Percentiles rank a stretch among this genome's conserved stretches.
phyloP scores from a whole-genome alignment of 2,797 vertebrate genomes.

The Rhabdomys pumilio region DNA sequence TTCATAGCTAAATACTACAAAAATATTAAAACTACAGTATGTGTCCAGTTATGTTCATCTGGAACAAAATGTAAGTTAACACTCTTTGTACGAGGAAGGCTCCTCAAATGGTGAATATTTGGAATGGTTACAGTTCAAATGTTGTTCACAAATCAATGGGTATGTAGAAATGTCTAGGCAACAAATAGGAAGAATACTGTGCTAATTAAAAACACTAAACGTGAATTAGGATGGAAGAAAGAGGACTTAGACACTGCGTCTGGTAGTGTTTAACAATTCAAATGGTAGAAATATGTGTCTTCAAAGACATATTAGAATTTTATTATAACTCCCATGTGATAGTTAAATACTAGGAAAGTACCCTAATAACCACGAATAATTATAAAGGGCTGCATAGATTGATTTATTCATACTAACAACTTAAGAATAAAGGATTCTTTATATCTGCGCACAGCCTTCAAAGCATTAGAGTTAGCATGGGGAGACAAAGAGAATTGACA shows the following conservation, averaged over 20 bases:
- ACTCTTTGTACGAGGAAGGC: neutral
- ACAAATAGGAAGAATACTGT: neutral
- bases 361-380: neutral
- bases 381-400: neutral
- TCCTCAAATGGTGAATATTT: slow-evolving; percentile 1
- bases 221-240: neutral
- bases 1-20: neutral
- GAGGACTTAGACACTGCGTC: neutral
- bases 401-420: neutral
- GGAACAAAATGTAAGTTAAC: neutral
- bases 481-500: neutral
- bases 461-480: neutral
- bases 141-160: neutral
- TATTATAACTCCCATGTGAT: neutral
- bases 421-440: neutral
- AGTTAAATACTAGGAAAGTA: neutral
- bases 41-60: neutral
- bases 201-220: neutral
- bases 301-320: neutral
- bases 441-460: neutral
- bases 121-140: neutral
- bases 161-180: neutral
- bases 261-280: neutral
- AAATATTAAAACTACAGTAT: neutral
- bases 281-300: neutral